Base-by-base conservation (phyloP, 2,797 vertebrate species). In the Labeo calbasu region DNA sequence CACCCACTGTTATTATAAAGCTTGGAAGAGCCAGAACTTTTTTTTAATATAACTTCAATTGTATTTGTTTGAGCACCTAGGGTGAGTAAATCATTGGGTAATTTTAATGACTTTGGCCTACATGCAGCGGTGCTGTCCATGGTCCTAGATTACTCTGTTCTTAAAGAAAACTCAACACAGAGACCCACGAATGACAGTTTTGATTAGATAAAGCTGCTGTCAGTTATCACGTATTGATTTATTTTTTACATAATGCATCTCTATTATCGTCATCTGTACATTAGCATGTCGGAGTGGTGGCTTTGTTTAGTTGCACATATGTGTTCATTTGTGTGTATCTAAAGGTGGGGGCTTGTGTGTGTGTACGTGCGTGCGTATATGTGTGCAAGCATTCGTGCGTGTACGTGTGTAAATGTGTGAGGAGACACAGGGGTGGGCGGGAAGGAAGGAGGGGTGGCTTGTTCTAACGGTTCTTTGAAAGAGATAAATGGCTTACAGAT, bases 401-500 rank as follows among this genome's bases (percentile, higher is more conserved):
- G 85, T 51, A 77, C 48, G 81, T 79, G 85, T 88, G 72, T 89
- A 76, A 77, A 92, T 89, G 90, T 88, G 86, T 78, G 76, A 85
- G 50, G 82, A 88, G 86, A 90, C 91, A 92, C 92, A 91, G 89
- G 87, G 90, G 91, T 93, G 92, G 94, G 93, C 79, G 88, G 92
- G 90, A 86, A 86, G 78, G 89, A 88, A 91, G 93, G 93, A 91
- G 91, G 91, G 89, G 90, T 92, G 90, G 89, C 90, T 91, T 91
- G 91, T 89, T 94, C 91, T 93, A 94, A 94, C 91, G 91, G 91
- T 92, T 92, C 92, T 95, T 95, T 95, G 93, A 95, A 94, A 92
- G 93, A 95, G 94, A 95, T 95, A 94, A 95, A 95, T 95, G 94
- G 93, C 91, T 94, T 95, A 94, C 94, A 95, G 94, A 95, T 95